Percentiles rank a stretch among this genome's conserved stretches.
Evolutionary conservation across 2,888 invertebrate genomes (phyloP).

Genomic region (Gryllus longicercus): DNA sequence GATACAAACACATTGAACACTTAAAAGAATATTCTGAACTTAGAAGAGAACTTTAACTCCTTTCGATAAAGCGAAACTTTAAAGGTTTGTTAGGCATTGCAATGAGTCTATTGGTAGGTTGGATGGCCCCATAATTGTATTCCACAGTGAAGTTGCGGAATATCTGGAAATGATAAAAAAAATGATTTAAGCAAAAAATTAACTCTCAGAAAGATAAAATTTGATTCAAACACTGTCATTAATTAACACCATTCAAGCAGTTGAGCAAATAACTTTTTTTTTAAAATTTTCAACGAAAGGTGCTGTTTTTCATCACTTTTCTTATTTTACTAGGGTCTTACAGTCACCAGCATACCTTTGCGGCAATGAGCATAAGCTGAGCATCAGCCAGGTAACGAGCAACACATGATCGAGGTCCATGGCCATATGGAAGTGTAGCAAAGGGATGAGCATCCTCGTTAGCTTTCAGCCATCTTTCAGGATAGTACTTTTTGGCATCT

Average conservation of each 20-base stretch:
- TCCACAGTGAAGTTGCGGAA: slow-evolving; percentile 60
- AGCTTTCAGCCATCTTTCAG: slow-evolving; percentile 59
- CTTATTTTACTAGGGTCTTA: no score
- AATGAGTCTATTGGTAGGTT: slow-evolving; percentile 56
- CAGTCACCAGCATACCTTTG: slow-evolving; percentile 49
- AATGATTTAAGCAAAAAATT: background rate
- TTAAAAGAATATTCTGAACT: no score
- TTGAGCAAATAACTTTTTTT: no score
- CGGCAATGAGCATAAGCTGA: slow-evolving; percentile 56
- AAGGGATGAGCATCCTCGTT: slow-evolving; percentile 53
- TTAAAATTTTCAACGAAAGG: no score
- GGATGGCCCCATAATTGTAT: slow-evolving; percentile 64
- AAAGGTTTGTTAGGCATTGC: slow-evolving; percentile 59
- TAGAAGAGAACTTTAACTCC: slow-evolving; percentile 38
- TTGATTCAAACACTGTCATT: no score
- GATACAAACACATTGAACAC: no score
- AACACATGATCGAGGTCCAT: slow-evolving; percentile 60
- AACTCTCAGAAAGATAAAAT: background rate
- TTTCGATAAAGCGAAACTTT: slow-evolving; percentile 62
- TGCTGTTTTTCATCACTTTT: no score
- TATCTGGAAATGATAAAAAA: slow-evolving; percentile 49
- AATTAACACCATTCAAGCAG: no score
- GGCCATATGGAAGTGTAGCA: slow-evolving; percentile 63
- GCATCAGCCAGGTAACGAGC: slow-evolving; percentile 61
- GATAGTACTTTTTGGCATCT: slow-evolving; percentile 58